Percentiles rank a stretch among this genome's conserved stretches.
Conservation (phyloP, 2,888 invertebrate species). For the Coleophora deauratella region DNA sequence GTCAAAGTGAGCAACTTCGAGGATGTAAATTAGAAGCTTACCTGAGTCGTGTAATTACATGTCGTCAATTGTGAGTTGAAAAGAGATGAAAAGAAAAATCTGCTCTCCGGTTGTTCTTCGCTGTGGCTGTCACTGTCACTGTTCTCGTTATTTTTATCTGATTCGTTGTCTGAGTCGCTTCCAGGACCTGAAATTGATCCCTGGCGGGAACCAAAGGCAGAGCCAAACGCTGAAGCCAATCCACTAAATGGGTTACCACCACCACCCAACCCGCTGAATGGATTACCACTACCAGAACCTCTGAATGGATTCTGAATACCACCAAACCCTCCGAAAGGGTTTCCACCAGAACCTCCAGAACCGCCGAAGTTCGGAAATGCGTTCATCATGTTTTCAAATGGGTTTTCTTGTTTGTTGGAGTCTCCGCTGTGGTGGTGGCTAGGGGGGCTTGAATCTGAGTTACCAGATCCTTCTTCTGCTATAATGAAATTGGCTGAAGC, state of each 20-base stretch:
- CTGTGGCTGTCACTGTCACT: conserved; percentile 5
- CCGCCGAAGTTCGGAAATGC: neutral
- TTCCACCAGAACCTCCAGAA: neutral
- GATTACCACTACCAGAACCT: no score
- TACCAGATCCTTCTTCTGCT: conserved; percentile 20
- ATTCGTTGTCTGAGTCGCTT: neutral
- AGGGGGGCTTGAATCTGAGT: no score
- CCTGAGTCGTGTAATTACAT: conserved; percentile 17
- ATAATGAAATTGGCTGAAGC: conserved; percentile 22
- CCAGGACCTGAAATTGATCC: neutral
- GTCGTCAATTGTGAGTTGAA: conserved; percentile 6
- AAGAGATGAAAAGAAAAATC: conserved; percentile 17
- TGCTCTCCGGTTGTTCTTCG: conserved; percentile 13
- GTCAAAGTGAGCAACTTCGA: no score
- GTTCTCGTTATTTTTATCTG: conserved; percentile 3
- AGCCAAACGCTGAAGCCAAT: neutral
- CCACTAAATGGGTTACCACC: no score
- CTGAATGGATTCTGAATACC: no score
- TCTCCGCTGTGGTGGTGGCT: no score
- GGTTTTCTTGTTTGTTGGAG: no score
- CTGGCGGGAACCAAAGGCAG: neutral
- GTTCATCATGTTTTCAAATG: neutral
- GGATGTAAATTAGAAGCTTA: conserved; percentile 1
- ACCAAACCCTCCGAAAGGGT: no score
- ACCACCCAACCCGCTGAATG: no score